Conservation (phyloP, 2,888 invertebrate species). For the Eudemis profundana region DNA sequence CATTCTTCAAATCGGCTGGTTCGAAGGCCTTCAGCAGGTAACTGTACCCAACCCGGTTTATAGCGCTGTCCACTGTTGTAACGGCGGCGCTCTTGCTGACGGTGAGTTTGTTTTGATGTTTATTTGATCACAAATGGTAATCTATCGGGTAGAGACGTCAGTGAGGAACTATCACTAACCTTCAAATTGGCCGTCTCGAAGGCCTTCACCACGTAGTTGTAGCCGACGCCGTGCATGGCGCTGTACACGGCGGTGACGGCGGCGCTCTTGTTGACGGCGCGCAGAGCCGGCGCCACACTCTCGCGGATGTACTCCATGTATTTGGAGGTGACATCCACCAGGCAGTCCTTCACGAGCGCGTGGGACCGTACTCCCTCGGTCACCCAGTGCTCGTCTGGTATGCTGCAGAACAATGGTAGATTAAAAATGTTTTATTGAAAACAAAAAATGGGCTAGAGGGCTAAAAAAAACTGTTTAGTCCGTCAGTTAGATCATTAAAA, state of each 20-base stretch:
- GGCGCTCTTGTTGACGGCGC: conserved; percentile 84
- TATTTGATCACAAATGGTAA: too few relatives aligned
- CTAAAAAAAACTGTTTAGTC: too few relatives aligned
- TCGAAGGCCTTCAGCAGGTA: conserved; percentile 91
- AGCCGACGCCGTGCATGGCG: conserved; percentile 99
- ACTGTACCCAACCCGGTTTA: conserved; percentile 98
- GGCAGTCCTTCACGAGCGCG: conserved; percentile 88
- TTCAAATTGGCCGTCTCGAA: conserved; percentile 87
- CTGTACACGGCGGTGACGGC: conserved; percentile 93
- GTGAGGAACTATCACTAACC: too few relatives aligned
- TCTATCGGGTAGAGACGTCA: too few relatives aligned
- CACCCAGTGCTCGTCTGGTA: conserved; percentile 92
- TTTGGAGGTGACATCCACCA: conserved; percentile 86
- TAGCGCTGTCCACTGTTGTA: conserved; percentile 95
- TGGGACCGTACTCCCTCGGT: conserved; percentile 83
- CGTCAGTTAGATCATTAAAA: too few relatives aligned
- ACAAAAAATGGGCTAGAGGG: too few relatives aligned
- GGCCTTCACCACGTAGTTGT: conserved; percentile 89
- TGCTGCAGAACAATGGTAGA: conserved; percentile 68
- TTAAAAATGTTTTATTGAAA: too few relatives aligned
- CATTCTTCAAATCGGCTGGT: conserved; percentile 74
- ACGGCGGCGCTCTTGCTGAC: too few relatives aligned
- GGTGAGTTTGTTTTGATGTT: too few relatives aligned
- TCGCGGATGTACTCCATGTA: conserved; percentile 88
- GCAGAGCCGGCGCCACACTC: conserved; percentile 80